Conservation (phyloP, 37 sponge, comb jelly and placozoan genomes). For the Crambe crambe region DNA sequence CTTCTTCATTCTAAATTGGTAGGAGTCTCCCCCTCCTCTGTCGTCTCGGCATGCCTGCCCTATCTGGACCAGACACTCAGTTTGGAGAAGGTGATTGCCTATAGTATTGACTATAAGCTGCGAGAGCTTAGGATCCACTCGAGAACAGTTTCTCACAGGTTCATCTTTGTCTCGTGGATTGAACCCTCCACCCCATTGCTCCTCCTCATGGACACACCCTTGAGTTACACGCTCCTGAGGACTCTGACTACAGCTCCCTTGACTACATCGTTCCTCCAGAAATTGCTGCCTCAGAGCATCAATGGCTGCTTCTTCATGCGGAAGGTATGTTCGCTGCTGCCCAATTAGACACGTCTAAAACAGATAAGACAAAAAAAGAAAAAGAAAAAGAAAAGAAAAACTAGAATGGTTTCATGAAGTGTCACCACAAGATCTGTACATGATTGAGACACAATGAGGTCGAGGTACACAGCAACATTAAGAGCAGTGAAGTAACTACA, state of each 20-base stretch:
- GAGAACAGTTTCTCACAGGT: conserved; percentile 2
- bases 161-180: conserved; percentile 3
- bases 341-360: conserved; percentile 85
- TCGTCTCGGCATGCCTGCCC: background rate
- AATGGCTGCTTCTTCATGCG: conserved; percentile 32
- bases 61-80: background rate
- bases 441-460: too few relatives aligned
- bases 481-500: too few relatives aligned
- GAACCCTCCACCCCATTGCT: background rate
- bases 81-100: background rate
- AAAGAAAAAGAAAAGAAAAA: background rate
- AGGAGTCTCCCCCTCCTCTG: background rate
- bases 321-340: conserved; percentile 40
- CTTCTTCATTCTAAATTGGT: background rate
- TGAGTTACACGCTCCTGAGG: too few relatives aligned
- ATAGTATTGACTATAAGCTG: background rate
- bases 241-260: background rate
- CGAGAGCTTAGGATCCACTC: background rate
- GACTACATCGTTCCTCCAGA: conserved; percentile 35
- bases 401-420: too few relatives aligned
- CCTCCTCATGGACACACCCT: background rate
- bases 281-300: conserved; percentile 57
- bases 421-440: too few relatives aligned
- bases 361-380: background rate
- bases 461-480: too few relatives aligned